Base-by-base conservation (phyloP, 2,797 vertebrate genomes). In the Anas bernieri region DNA sequence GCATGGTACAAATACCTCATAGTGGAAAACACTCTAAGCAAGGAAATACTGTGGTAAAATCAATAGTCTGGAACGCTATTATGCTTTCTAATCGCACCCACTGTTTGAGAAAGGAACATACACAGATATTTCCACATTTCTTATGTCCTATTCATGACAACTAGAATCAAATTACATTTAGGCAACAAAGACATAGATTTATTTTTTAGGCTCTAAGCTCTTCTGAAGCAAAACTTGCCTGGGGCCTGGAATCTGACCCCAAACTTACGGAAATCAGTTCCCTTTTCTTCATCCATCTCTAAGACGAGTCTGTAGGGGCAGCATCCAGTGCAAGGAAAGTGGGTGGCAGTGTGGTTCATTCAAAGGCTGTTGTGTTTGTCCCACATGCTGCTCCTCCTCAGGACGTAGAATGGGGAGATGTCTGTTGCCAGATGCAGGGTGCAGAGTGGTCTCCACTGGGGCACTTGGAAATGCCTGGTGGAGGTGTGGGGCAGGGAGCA, bases 21-120 rank as follows among this genome's bases (percentile, higher is more conserved):
- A 74, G 67, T 88, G 83, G 77, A 95, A 91, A 91, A 91, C 70
- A 88, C 85, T 92, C 41, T 46, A 86, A 96, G 88, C 55, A 88
- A 96, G 94, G 93, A 95, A 94, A 90, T 93, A 92, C 21, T 93
- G 85, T 90, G 85, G 92, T 94, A 96, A 96, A 96, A 96, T 96
- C 92, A 94, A 96, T 92, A 96, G 43, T 45, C 77, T 0, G 0
- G 70, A 95, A 96, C 41, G 33, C 12, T 86, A 58, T 86, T 90
- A 84, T 80, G 70, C 70, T 91, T 95, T 91, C 83, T 95, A 94
- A 92, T 76, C 48, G 45, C 64, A 86, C 31, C 63, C 74, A 62
- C 52, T 80, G 39, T 70, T 94, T 73, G 54, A 90, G 70, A 28
- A 90, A 41, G 43, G 78, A 92, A 80, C 31, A 9, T 46, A 30